Base-by-base conservation (phyloP, 2,113 vertebrate genomes). In the Chaenogobius annularis region DNA sequence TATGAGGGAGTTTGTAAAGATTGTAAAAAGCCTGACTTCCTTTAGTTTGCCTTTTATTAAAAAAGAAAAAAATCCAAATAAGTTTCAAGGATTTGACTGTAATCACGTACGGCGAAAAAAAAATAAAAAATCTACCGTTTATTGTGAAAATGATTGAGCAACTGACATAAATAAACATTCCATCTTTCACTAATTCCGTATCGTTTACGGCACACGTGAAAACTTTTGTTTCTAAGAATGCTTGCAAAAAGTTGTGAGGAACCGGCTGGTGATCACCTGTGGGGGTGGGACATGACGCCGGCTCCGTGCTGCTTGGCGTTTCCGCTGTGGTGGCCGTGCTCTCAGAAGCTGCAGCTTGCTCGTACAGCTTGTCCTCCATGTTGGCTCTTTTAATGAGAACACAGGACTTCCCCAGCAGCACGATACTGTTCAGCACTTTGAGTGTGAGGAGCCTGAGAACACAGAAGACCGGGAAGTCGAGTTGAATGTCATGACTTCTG, bases 381-480 rank as follows among this genome's bases (percentile, higher is more conserved):
- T 97, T 96, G 86, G 98, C 97, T 65, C 97, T 94, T 81, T 97
- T 98, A 59, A 99, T 95, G 64, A 98, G 99, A 7, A 95, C 93
- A 78, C 96, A 98, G 0, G 98, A 98, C 78, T 98, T 99, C 14
- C 98, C 98, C 90, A 99, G 85, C n/a, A 99, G 93, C 72, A 99
- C 93, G 5, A 99, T 96, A 77, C 97, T 99, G 84, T 99, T 99
- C 61, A 99, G 89, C 26, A 99, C 94, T 89, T 99, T 99, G 0
- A 99, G 89, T 17, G 96, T 94, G 69, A 98, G 94, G 85, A 99
- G 88, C 69, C 98, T 99, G 68, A 3, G 81, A 63, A 82, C 66
- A 48, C n/a, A 75, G 77, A 63, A 6, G 13, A 0, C 7, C 13
- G 35, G 5, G 37, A 40, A 31, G 26, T n/a, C n/a, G n/a, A n/a